A percentile compares a stretch with the other conserved stretches of the same genome.
Conservation (phyloP, 1,140 invertebrate genomes). For the Phenacoccus solenopsis region DNA sequence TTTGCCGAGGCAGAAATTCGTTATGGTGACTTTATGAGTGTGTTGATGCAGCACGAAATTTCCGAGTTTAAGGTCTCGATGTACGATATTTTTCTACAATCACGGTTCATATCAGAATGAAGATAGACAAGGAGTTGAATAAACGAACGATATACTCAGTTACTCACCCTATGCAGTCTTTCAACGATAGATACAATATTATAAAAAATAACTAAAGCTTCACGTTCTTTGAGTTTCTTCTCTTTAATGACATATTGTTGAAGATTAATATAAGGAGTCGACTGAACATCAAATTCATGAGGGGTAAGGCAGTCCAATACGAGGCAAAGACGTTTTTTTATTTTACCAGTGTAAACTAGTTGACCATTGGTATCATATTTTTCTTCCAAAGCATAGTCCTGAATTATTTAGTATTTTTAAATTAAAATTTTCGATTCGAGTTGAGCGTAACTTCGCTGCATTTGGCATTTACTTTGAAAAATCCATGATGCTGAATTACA, state of each 20-base stretch:
- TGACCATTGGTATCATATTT: constrained; percentile 38
- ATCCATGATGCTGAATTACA: constrained; percentile 64
- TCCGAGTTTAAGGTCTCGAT: constrained; percentile 67
- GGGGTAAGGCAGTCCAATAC: constrained; percentile 62
- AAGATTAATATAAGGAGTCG: constrained; percentile 55
- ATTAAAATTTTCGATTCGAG: not conserved
- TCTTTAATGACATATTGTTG: constrained; percentile 73
- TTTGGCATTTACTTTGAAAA: constrained; percentile 53
- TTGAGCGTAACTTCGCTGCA: not conserved
- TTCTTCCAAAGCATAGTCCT: constrained; percentile 60
- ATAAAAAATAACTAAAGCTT: constrained; percentile 62
- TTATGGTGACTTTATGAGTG: constrained; percentile 54
- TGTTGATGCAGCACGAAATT: constrained; percentile 64
- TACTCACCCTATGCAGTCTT: constrained; percentile 54
- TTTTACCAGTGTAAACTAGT: constrained; percentile 46
- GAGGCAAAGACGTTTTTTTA: constrained; percentile 52
- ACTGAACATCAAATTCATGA: constrained; percentile 58
- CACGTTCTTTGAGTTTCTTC: constrained; percentile 61
- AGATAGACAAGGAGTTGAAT: too few species aligned
- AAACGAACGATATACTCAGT: too few species aligned
- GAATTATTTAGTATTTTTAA: constrained; percentile 23
- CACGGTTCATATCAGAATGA: too few species aligned
- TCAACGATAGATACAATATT: constrained; percentile 62
- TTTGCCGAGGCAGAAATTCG: constrained; percentile 73
- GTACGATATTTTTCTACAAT: constrained; percentile 63